Base-by-base conservation (phyloP, 2,797 vertebrate species). In the Chaunax sp. region DNA sequence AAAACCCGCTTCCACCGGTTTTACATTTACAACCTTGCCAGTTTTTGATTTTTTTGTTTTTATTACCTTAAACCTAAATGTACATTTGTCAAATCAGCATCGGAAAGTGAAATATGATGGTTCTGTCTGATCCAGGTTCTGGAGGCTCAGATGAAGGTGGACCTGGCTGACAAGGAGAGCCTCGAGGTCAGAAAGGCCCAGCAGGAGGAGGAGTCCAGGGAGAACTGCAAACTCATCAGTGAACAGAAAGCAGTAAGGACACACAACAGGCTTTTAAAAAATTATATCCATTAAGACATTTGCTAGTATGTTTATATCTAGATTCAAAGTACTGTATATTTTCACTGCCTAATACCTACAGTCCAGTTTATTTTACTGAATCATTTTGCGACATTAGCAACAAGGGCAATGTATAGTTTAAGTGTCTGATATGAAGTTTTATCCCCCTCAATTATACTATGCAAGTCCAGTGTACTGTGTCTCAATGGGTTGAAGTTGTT, bases 181-280 rank as follows among this genome's bases (percentile, higher is more conserved):
- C 93, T 99, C 6, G 97, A 99, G 85, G 93, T 91, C 44, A 93
- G 94, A 77, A 94, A 96, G 75, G 93, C 95, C 72, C 95, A 96
- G 78, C 96, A 99, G 2, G 96, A 98, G 80, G 96, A 97, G 65
- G 97, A 99, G 73, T 94, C 95, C 5, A 95, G 93, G 3, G 98
- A 99, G 82, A 99, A 99, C 78, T 96, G 95, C 92, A 98, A 97
- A 89, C 93, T 99, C 55, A 94, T 99, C 84, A 95, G 96, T 25
- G 98, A 99, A 82, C 98, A 99, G 92, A 99, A 98, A 93, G 97
- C 97, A 68, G 98, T 99, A 92, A 87, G 96, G 54, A 64, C 57
- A 65, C 62, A 64, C 14, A 58, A 8, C 15, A 26, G 1, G 1
- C 14, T 40, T 43, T 64, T 56, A 4, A 23, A 58, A 30, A 40